Base-by-base conservation (phyloP, 1,140 invertebrate genomes). In the Theocolax elegans region DNA sequence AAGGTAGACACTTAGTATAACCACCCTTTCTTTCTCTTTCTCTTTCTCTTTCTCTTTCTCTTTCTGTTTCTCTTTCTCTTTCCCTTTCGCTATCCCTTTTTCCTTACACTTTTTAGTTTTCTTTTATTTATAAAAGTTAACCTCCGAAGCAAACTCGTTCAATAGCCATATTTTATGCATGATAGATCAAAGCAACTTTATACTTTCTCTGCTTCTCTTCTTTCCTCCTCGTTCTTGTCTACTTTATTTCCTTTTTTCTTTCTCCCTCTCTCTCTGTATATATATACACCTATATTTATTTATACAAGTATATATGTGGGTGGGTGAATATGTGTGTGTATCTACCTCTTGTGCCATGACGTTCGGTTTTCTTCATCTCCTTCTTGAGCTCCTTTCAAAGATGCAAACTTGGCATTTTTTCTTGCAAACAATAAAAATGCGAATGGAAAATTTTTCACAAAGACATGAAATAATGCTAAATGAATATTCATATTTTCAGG, bases 151-250 rank as follows among this genome's bases (percentile, higher is more conserved):
- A 17, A 29, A 8, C 59, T 48, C 51, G 53, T 40, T 75, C 62
- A 73, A 73, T 72, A 51, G 72, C 72, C 68, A 71, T 73, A 72
- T 75, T 75, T 73, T 66, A 44, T 56, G 68, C 72, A 40, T 62
- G 65, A 68, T 9, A 19, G 68, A 66, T 75, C 74, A 75, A 75
- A 75, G 65, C 42, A 48, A 10, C 38, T 53, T 15, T 65, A 31
- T 60, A 48, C 60, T 58, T 17, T 66, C 46, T 44, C 38, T 46
- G 38, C 67, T 29, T 25, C 56, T 35, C 38, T 35, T 56, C 42
- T 27, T 17, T 49, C 38, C 27, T 27, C 31, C 53, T 63, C 53
- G 42, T 29, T 19, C 42, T 60, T 13, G n/a, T 17, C 46, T 3
- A 12, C 12, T 4, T 15, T 44, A 4, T 44, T 15, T 17, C 42